Base-by-base conservation (phyloP, 2,888 invertebrate genomes). In the Crioceris asparagi region DNA sequence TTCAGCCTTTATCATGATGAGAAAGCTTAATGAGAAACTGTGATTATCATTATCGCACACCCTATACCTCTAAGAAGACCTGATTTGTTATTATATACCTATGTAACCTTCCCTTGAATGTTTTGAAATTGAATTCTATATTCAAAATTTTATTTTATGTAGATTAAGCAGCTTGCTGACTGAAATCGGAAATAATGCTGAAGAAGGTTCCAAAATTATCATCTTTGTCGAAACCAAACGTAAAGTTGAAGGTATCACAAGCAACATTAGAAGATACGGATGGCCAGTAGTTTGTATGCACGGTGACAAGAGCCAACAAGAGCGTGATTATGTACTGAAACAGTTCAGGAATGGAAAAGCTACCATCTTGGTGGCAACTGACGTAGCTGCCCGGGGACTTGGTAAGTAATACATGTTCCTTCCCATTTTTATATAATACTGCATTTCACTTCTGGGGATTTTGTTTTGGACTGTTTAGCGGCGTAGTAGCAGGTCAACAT, bases 221-320 rank as follows among this genome's bases (percentile, higher is more conserved):
- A 87, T 94, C 54, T 94, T 94, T 68, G 90, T 90, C 36, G 92
- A 93, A 66, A 94, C 94, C 3, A 96, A 94, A 66, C 79, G 86
- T 56, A 90, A 90, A 69, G 71, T 78, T 51, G 77, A 77, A 60
- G 67, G 73, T 54, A 75, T 91, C 50, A 83, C 87, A 3, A 74
- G 83, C 43, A 68, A 76, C 12, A 83, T 91, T 65, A 78, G 83
- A 51, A 74, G 81, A 42, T 79, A 79, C 57, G 68, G 69, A 52
- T 84, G 74, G 69, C 79, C 74, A 50, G 85, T 77, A 45, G 83
- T 79, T 38, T 75, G 75, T 51, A 93, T 94, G 72, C 93, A 94
- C 57, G 93, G 93, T 38, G 93, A 94, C 64, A 94, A 93, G 66
- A 83, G 86, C 21, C 93, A 93, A 61, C 83, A 83, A 56, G 91